Base-by-base conservation (phyloP, 2,888 invertebrate species). In the Linyphia triangularis region DNA sequence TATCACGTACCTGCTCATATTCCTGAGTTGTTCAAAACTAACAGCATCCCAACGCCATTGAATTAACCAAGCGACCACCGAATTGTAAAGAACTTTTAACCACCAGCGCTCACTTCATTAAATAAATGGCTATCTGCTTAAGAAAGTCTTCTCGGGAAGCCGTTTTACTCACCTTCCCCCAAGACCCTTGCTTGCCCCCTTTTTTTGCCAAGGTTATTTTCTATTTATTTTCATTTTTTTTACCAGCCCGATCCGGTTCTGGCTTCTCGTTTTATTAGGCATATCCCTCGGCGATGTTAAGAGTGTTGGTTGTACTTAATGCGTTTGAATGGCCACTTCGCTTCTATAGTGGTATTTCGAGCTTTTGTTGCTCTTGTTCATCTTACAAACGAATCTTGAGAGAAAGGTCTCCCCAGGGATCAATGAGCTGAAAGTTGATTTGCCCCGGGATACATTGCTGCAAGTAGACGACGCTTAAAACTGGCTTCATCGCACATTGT, bases 181-280 rank as follows among this genome's bases (percentile, higher is more conserved):
- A 37, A 72, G 43, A 65, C 33, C 81, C 81, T 67, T 30, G n/a
- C 69, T 67, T 69, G 57, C 22, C 81, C 81, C 81, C 69, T 28
- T 88, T 85, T 78, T 79, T 79, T 59, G 24, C 73, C 85, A 85
- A 85, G 85, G 85, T 85, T 85, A 88, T 73, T 86, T 79, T 78
- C 51, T 78, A 70, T 72, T 61, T 79, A 70, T 28, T 63, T 73
- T 73, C 69, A 30, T 86, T 73, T 63, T 73, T 73, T 63, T 43
- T 22, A 40, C 59, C 65, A 84, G 30, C 40, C 70, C 78, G 85
- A 88, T 81, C 86, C 86, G 86, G 86, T 88, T 88, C 65, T 73
- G 28, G 33, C 51, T 75, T 70, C 85, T 69, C 59, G 79, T 79
- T 77, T 81, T 86, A 81, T 88, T 79, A 75, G 81, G 73, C 43